These are phyloP conservation scores for Scaptomyza flava DNA, from an alignment of 2,888 invertebrate genomes.

Conservation along the genomic window DNA sequence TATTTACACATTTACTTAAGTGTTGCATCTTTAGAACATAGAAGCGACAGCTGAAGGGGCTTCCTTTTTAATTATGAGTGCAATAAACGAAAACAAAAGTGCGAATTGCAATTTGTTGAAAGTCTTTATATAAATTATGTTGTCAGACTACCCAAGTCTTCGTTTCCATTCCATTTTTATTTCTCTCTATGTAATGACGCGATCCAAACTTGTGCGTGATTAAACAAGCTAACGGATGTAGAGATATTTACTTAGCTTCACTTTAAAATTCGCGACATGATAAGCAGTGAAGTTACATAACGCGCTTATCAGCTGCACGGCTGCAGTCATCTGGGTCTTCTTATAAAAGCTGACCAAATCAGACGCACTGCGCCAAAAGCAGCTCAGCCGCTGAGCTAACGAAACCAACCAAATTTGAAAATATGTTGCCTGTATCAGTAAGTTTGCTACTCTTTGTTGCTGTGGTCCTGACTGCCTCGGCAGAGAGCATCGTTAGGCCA, in stretches of 20 bases:
- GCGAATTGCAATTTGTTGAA: conserved; percentile 9
- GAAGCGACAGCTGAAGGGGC: background rate
- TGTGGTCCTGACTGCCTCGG: conserved; percentile 17
- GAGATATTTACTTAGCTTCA: conserved; percentile 44
- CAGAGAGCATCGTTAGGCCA: conserved; percentile 41
- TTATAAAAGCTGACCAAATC: conserved; percentile 58
- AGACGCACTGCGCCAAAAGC: conserved; percentile 73
- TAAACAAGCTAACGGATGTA: conserved; percentile 30
- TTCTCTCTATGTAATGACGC: conserved; percentile 11
- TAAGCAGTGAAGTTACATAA: conserved; percentile 40
- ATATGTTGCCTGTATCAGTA: conserved; percentile 26
- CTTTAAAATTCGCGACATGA: conserved; percentile 40
- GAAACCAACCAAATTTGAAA: conserved; percentile 10
- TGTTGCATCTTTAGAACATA: conserved; percentile 39
- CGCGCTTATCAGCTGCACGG: conserved; percentile 37
- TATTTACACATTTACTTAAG: conserved; percentile 4
- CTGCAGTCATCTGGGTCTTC: conserved; percentile 21
- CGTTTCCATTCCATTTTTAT: conserved; percentile 7
- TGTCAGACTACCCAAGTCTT: background rate
- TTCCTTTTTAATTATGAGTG: conserved; percentile 5
- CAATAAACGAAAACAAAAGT: conserved; percentile 37
- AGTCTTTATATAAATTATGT: background rate
- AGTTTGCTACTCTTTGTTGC: conserved; percentile 30
- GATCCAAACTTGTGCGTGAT: conserved; percentile 22
- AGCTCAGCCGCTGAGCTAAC: conserved; percentile 20